These are phyloP conservation scores for Strix uralensis DNA, from an alignment of 2,113 vertebrate species.

Conservation along the genomic window DNA sequence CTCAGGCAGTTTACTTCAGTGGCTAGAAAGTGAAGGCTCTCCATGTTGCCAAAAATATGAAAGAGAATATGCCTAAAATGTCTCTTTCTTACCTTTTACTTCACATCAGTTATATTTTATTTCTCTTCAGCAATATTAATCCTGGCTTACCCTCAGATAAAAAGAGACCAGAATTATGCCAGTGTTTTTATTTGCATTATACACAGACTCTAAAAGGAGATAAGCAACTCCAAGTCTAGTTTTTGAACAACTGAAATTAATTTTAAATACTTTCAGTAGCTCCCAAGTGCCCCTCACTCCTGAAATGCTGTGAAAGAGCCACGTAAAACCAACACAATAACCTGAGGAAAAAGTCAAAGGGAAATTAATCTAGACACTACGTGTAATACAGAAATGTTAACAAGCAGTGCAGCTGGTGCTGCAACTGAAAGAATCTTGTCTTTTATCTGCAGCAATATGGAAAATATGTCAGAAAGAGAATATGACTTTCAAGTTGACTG, in stretches of 20 bases:
- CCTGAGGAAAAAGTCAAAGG: neutral
- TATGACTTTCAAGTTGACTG: neutral
- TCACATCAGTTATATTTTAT: neutral
- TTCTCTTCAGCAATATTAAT: neutral
- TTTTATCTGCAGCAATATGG: neutral
- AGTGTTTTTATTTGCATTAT: neutral
- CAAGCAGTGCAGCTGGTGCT: neutral
- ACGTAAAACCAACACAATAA: neutral
- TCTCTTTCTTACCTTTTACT: neutral
- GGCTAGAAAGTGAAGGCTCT: neutral
- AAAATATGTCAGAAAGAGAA: neutral
- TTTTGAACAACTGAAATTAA: neutral
- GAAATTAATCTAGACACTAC: neutral
- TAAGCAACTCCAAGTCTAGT: neutral
- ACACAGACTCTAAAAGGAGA: neutral
- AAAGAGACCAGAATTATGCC: neutral
- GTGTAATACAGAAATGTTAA: neutral
- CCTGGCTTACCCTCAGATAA: neutral
- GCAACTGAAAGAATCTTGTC: neutral
- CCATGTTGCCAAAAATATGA: neutral
- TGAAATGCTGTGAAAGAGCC: neutral
- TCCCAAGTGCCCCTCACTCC: neutral
- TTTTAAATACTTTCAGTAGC: neutral
- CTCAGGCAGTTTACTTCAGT: neutral
- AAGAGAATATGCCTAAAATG: neutral